Evolutionary conservation across 2,113 vertebrate genomes (phyloP).

Genomic region (Anhinga anhinga): DNA sequence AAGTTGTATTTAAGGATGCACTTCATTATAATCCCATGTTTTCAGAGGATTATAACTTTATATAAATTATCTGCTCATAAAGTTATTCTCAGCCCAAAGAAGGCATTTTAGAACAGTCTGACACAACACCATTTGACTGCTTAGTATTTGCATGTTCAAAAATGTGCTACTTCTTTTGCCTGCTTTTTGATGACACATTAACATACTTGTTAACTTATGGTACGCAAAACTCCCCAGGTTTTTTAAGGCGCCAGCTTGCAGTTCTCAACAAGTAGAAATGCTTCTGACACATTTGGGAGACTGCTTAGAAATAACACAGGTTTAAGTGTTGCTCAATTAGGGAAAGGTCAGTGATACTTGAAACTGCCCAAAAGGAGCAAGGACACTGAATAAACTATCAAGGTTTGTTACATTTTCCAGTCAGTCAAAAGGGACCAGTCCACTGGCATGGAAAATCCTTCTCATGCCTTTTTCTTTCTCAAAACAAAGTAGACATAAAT

Average conservation of each 20-base stretch:
- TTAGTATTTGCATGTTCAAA: constrained; percentile 46
- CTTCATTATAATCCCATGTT: neutral
- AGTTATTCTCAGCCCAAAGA: neutral
- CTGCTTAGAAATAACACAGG: constrained; percentile 18
- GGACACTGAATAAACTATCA: neutral
- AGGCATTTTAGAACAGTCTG: constrained; percentile 38
- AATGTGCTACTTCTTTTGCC: constrained; percentile 46
- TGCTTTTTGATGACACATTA: constrained; percentile 44
- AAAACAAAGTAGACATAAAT: constrained; percentile 2
- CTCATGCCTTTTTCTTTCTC: neutral
- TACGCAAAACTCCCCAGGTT: constrained; percentile 4
- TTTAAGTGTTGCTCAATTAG: constrained; percentile 45
- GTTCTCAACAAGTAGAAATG: constrained; percentile 12
- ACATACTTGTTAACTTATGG: constrained; percentile 49
- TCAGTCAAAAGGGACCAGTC: neutral
- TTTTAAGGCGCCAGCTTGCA: constrained; percentile 30
- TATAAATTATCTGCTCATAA: constrained; percentile 7
- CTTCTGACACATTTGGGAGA: constrained; percentile 30
- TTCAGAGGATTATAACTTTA: constrained; percentile 4
- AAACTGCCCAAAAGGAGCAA: constrained; percentile 13
- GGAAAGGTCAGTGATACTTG: constrained; percentile 2
- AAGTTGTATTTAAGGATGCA: neutral
- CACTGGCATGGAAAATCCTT: neutral
- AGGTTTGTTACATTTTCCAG: neutral
- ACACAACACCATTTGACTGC: constrained; percentile 44